Base-by-base conservation (phyloP, 2,797 vertebrate genomes). In the Gallinago solitaria region DNA sequence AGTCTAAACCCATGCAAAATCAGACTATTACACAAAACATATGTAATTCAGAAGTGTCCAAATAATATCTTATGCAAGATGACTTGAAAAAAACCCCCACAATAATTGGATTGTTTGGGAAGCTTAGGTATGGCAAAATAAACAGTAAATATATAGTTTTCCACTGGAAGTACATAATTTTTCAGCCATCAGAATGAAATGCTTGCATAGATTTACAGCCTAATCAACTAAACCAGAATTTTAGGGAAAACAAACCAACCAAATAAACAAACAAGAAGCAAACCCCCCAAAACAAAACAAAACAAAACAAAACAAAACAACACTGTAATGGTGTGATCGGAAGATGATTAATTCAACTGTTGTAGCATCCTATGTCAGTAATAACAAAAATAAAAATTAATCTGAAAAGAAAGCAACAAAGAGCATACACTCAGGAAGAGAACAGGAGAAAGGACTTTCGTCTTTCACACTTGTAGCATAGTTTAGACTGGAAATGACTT, bases 281-380 rank as follows among this genome's bases (percentile, higher is more conserved):
- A 17, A 3, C n/a, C 3, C 21, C 7, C 18, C 14, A 47, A 8
- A 61, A 6, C 24, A 60, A 37, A 60, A 10, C 25, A 59, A 60
- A 60, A 17, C 24, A 35, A 70, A 39, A 39, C 39, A 39, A 39
- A 39, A 39, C 39, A 39, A 39, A 14, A 54, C n/a, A 27, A 0
- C 1, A 3, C 5, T 60, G 12, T 68, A 30, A 19, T 16, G 23
- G 1, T 3, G 2, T 13, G 12, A 83, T 8, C 6, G 41, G 59
- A 73, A 27, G 15, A 33, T 37, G 11, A 21, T 45, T 79, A 13
- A n/a, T 63, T 53, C 2, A 5, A 35, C 11, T 16, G 3, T 25
- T 64, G 16, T 12, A 76, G 6, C 5, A 73, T 64, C 13, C 9
- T 21, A 33, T 67, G 24, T 19, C n/a, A 25, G 6, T 50, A 51